Base-by-base conservation (phyloP, 1,140 invertebrate species). In the Tetragnatha versicolor region DNA sequence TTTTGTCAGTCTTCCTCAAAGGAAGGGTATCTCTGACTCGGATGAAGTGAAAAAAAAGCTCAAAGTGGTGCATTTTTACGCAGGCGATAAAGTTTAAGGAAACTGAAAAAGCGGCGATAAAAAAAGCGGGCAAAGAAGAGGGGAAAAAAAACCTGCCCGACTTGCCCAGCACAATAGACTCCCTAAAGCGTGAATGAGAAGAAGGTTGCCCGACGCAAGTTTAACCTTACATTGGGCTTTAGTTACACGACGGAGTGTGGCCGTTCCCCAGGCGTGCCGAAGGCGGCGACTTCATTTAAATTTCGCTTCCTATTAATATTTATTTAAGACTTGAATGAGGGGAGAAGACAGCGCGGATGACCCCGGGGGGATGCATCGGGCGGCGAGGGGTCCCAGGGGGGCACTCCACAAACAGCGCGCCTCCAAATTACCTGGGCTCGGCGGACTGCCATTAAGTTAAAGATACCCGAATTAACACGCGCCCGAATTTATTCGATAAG, bases 281-380 rank as follows among this genome's bases (percentile, higher is more conserved):
- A 25, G 58, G n/a, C 33, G 51, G 68, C 53, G 70, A 73, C 60
- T 65, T 60, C 78, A 79, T 79, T 79, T 79, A 70, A 79, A 79
- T 79, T 70, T 72, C 53, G 31, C 66, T 60, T 63, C 68, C 66
- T 72, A 79, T 79, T 79, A 79, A 79, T 79, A 79, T 79, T 79
- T 79, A 79, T 79, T 79, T 79, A 79, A 79, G 78, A 79, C 70
- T 79, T 72, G 55, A 79, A 79, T 79, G 78, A 79, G 68, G n/a
- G n/a, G n/a, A 58, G 66, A 70, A 79, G 58, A 51, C 42, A 76
- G 73, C 73, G 17, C n/a, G 29, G 39, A 27, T 75, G 70, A 75
- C 70, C 70, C 49, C 60, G 1, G 31, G 63, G 47, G 63, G 65
- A 78, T 35, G 20, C 58, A 37, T 29, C 22, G 17, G 69, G 73